A percentile compares a stretch with the other conserved stretches of the same genome.
phyloP scores from a whole-genome alignment of 2,113 vertebrate genomes.

The Sapajus apella region DNA sequence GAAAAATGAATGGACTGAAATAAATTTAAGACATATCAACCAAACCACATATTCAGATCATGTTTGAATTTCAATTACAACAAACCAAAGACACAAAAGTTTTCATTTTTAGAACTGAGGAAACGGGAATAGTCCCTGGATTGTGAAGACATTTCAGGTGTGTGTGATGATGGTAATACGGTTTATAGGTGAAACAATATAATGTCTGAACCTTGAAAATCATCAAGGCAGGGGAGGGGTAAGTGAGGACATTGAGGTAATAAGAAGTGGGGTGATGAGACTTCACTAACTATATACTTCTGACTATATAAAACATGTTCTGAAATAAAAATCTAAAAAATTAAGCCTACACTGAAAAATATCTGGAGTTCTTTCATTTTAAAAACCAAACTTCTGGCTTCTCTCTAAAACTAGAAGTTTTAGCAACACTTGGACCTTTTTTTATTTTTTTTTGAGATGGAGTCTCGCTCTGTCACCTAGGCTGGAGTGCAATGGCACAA shows the following conservation, averaged over 20 bases:
- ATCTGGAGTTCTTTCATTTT: background rate
- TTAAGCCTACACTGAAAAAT: background rate
- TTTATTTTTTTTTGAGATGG: too few relatives aligned
- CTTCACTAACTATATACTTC: background rate
- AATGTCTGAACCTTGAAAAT: background rate
- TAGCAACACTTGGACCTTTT: background rate
- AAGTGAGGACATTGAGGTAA: background rate
- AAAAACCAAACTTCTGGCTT: background rate
- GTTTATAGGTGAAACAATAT: background rate
- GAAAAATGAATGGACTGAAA: background rate
- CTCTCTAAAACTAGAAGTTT: background rate
- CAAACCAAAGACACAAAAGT: background rate
- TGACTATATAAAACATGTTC: background rate
- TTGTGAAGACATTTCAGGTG: background rate
- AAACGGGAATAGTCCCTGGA: background rate
- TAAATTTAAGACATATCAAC: background rate
- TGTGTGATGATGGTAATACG: background rate
- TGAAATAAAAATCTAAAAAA: conserved; percentile 2
- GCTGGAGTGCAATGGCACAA: too few relatives aligned
- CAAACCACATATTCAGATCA: background rate
- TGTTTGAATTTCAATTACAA: background rate
- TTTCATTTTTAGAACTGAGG: conserved; percentile 3
- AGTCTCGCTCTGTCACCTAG: too few relatives aligned
- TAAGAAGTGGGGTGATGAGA: background rate
- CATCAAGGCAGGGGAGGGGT: accelerated